Base-by-base conservation (phyloP, 2,113 vertebrate genomes). In the Pontoporia blainvillei region DNA sequence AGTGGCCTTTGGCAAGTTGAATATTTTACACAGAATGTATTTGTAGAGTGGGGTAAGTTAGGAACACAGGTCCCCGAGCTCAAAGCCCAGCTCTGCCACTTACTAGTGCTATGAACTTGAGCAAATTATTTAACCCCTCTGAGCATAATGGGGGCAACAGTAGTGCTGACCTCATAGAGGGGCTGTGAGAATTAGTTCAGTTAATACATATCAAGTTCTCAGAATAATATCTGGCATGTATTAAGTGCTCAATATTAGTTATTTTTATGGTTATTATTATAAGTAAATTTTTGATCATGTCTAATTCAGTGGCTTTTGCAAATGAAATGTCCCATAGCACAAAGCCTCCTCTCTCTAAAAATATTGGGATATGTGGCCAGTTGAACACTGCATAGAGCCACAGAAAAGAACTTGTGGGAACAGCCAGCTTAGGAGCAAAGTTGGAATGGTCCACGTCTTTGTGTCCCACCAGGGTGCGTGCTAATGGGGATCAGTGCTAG, bases 41-140 rank as follows among this genome's bases (percentile, higher is more conserved):
- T n/a, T 81, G 10, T 25, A 73, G 39, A 71, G 23, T 15, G 14
- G 41, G 34, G 36, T 61, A n/a, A 59, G 46, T 59, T 59, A 93
- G 90, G 49, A 64, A 15, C 39, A 18, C 10, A 6, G 10, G 66
- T n/a, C 6, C 61, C 76, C 64, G 71, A 84, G 85, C 89, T 97
- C 76, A 81, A 76, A 87, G 64, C 57, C 86, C 31, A 39, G 29
- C 57, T n/a, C 76, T 87, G 64, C 71, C n/a, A 31, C 57, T 85
- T 44, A 17, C 15, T 36, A 49, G 21, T 29, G 29, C 29, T 71
- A 8, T 67, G 66, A 93, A 49, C 59, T 27, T 67, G 86, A 90
- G 54, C 57, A 57, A 49, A 10, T 52, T 21, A 14, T 13, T 59
- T 27, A n/a, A 81, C 11, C 36, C 39, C 39, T 61, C 7, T 23